Percentiles rank a stretch among this genome's conserved stretches.
Evolutionary conservation across 2,113 vertebrate genomes (phyloP).

Genomic region (Prunella fulvescens): DNA sequence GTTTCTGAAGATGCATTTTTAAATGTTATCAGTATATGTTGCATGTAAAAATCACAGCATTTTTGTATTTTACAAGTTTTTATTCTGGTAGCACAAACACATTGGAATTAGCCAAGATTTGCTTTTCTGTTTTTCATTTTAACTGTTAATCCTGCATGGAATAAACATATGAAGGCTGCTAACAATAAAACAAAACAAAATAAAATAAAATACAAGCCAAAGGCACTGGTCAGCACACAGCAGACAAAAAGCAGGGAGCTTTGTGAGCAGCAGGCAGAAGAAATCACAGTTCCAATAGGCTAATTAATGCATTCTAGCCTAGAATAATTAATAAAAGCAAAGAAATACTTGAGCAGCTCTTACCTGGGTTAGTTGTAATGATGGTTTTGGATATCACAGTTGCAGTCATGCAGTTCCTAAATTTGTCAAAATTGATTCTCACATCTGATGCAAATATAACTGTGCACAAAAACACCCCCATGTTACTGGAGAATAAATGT

Average conservation of each 20-base stretch:
- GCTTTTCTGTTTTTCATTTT: background rate
- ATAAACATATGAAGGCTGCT: background rate
- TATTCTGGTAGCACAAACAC: background rate
- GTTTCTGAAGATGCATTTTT: conserved; percentile 76
- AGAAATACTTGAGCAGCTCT: background rate
- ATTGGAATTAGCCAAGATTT: background rate
- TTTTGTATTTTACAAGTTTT: background rate
- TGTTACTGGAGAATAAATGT: background rate
- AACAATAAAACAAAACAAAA: background rate
- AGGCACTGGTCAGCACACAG: background rate
- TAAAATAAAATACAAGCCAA: background rate
- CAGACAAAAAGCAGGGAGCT: background rate
- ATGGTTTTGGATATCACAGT: conserved; percentile 91
- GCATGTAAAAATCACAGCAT: background rate
- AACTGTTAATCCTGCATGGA: background rate
- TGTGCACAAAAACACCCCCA: conserved; percentile 49
- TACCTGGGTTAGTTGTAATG: conserved; percentile 94
- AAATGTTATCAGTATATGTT: background rate
- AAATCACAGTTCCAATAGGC: background rate
- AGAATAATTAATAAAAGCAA: background rate
- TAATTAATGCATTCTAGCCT: background rate
- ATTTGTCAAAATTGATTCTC: conserved; percentile 91
- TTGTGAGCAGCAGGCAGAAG: background rate
- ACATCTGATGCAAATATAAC: conserved; percentile 93
- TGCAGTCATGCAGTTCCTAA: conserved; percentile 89